These are phyloP conservation scores for Heterohyrax brucei DNA, from an alignment of 2,797 vertebrate species.

Conservation along the genomic window DNA sequence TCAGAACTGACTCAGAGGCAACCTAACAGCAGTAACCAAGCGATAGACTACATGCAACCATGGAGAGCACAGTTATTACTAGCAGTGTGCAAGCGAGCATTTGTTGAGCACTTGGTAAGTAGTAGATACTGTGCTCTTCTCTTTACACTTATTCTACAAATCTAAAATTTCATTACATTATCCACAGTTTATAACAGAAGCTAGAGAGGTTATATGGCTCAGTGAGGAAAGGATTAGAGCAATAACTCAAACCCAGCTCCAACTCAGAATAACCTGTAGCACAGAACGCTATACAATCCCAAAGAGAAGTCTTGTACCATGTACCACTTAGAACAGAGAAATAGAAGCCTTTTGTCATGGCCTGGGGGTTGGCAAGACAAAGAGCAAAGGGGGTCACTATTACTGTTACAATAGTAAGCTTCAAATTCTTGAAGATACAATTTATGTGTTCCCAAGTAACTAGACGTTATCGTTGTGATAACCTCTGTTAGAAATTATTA, in stretches of 20 bases:
- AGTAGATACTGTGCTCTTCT: neutral
- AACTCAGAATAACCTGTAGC: no score
- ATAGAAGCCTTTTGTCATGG: no score
- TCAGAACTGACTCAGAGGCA: no score
- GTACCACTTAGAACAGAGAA: no score
- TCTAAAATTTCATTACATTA: neutral
- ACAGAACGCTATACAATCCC: no score
- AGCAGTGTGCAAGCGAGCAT: neutral
- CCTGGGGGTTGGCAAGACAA: no score
- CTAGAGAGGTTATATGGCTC: no score
- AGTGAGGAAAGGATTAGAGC: no score
- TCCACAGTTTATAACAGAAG: neutral
- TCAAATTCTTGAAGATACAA: constrained; percentile 67
- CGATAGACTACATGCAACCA: neutral
- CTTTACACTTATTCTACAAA: neutral
- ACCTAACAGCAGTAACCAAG: no score
- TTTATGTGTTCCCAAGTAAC: constrained; percentile 51
- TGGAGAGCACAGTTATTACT: neutral
- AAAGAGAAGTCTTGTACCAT: no score
- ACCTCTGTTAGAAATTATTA: constrained; percentile 69
- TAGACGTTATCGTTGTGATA: constrained; percentile 42
- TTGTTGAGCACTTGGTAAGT: neutral
- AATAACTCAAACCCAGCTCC: no score
- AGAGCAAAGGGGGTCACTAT: neutral
- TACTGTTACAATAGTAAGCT: constrained; percentile 51